Conservation (phyloP, 2,797 vertebrate species). For the Trematomus bernacchii region DNA sequence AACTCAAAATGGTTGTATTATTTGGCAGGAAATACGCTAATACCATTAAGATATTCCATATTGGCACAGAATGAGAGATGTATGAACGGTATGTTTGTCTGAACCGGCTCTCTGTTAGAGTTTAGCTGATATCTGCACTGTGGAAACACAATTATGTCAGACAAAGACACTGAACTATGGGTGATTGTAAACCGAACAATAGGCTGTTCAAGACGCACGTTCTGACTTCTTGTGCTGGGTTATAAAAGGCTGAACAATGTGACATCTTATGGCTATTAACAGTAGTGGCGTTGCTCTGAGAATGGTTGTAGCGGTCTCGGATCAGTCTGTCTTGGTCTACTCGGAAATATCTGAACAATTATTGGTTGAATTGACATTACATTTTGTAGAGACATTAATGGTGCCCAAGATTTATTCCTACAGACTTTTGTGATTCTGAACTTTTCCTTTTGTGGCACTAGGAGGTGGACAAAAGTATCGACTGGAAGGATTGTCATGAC, state of each 20-base stretch:
- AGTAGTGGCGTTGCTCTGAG: background rate
- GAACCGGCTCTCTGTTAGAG: background rate
- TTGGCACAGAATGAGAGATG: conserved; percentile 10
- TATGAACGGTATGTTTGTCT: conserved; percentile 5
- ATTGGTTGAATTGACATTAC: background rate
- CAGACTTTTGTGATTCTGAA: background rate
- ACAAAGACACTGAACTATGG: conserved; percentile 2
- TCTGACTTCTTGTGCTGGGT: conserved; percentile 6
- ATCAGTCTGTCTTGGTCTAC: background rate
- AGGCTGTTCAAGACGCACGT: background rate
- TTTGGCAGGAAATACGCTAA: conserved; percentile 6
- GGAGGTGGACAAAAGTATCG: background rate
- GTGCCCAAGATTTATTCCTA: background rate
- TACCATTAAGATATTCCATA: conserved; percentile 2
- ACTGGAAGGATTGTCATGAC: background rate
- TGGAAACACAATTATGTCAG: conserved; percentile 14
- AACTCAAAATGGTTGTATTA: conserved; percentile 1
- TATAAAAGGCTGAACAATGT: background rate
- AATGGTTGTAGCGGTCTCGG: background rate
- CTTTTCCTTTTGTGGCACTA: background rate
- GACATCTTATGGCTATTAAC: background rate
- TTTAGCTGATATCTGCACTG: conserved; percentile 9
- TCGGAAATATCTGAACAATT: background rate
- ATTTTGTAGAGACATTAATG: background rate
- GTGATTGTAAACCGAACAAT: background rate